phyloP scores from a whole-genome alignment of 2,113 vertebrate species.

The Macroglossus sobrinus region DNA sequence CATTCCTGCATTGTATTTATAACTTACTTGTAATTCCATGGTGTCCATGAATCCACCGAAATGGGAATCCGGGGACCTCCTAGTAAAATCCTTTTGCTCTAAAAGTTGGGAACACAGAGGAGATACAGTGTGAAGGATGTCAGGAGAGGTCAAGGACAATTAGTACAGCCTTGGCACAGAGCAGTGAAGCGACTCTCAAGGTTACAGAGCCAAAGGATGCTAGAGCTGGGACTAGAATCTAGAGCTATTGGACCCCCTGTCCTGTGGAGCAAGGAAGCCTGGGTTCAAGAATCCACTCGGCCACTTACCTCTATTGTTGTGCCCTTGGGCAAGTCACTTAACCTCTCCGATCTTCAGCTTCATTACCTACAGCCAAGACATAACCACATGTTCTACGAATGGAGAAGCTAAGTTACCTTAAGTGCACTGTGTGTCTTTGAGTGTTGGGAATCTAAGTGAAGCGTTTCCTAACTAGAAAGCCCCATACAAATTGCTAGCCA shows the following conservation, averaged over 20 bases:
- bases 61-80: background rate
- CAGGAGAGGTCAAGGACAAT: background rate
- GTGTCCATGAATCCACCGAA: background rate
- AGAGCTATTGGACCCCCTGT: background rate
- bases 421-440: background rate
- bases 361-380: background rate
- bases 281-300: background rate
- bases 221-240: background rate
- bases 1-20: too few species aligned
- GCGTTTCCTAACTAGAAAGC: background rate
- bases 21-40: background rate
- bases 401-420: background rate
- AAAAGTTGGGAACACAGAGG: background rate
- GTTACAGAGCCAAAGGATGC: background rate
- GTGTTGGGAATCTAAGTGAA: background rate
- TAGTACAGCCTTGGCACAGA: background rate
- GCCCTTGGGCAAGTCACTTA: background rate
- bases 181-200: background rate
- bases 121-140: background rate
- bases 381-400: background rate
- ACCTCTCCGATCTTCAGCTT: background rate
- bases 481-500: background rate
- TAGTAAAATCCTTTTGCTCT: background rate
- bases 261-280: background rate
- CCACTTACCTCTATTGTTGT: background rate